These are phyloP conservation scores for Arrhamphus sclerolepis DNA, from an alignment of 2,797 vertebrate genomes.

Conservation along the genomic window DNA sequence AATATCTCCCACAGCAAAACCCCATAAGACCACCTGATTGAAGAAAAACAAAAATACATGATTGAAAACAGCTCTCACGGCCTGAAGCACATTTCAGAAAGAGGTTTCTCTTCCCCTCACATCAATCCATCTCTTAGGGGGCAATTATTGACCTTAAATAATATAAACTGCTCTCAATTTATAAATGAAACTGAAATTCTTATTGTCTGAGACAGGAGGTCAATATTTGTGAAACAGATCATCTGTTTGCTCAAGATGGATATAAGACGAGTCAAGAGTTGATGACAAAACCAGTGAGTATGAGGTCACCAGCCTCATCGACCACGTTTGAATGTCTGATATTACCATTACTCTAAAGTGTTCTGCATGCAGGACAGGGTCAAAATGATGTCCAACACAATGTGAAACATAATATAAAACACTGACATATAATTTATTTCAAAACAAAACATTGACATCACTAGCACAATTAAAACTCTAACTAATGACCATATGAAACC, in stretches of 20 bases:
- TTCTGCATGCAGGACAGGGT: not conserved
- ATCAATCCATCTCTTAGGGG: not conserved
- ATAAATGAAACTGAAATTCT: conserved; percentile 25
- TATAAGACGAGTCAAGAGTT: not conserved
- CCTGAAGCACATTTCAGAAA: not conserved
- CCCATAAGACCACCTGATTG: conserved; percentile 95
- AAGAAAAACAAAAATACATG: conserved; percentile 2
- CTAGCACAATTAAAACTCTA: no score
- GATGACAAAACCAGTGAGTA: not conserved
- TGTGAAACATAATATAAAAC: no score
- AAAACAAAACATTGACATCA: no score
- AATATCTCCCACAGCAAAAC: conserved; percentile 99
- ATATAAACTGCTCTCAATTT: conserved; percentile 21
- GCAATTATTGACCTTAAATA: conserved; percentile 34
- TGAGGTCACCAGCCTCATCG: no score
- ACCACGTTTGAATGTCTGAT: no score
- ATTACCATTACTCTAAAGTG: not conserved
- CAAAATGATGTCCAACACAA: not conserved
- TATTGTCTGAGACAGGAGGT: conserved; percentile 26
- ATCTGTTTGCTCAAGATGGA: not conserved
- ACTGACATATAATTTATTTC: no score
- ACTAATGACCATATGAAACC: no score
- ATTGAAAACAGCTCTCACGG: conserved; percentile 23
- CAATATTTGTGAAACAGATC: conserved; percentile 38
- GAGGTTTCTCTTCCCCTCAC: no score